Evolutionary conservation across 2,113 vertebrate species (phyloP), one percentile per base, ranked within the genome.

Genomic region (Ictalurus punctatus): DNA sequence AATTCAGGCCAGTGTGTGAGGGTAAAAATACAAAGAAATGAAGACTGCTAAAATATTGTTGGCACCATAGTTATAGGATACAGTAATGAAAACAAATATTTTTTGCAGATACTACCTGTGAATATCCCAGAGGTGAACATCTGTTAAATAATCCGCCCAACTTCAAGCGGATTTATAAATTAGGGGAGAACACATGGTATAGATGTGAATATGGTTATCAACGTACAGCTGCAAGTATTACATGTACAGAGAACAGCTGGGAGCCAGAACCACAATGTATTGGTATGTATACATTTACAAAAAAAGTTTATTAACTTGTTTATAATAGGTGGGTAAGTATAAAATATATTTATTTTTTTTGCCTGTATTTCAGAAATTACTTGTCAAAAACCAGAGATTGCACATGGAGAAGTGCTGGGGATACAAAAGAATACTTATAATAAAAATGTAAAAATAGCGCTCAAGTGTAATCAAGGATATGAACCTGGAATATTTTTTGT

Each of bases 211-310:
- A 0, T 0, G 61, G 30, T 23, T 94, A 84, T 82, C 48, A 1
- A 54, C 0, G 5, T 4, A 30, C 0, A 0, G 23, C 61, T 69
- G 5, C 0, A 0, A 0, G 0, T 1, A 92, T 92, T 14, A 92
- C 0, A 25, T 96, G 95, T 87, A 92, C 86, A 88, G 90, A 88
- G 88, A 27, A 80, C 1, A 94, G 93, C 0, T 95, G 95, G 95
- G 65, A 0, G 0, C 94, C 93, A 61, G 30, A 92, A 10, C 89
- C 90, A 86, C 87, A 91, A 0, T 95, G 94, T 92, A 0, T 83
- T 93, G 92, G 95, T 94, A 91, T 56, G 61, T 79, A 37, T 40
- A 40, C 37, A 40, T 40, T 34, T 34, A 34, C 34, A 40, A 40
- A 40, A 40, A 40, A 40, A 40, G 2, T 83, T 27, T 30, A 61